Evolutionary conservation across 2,888 invertebrate genomes (phyloP).

Genomic region (Chloromyia formosa): DNA sequence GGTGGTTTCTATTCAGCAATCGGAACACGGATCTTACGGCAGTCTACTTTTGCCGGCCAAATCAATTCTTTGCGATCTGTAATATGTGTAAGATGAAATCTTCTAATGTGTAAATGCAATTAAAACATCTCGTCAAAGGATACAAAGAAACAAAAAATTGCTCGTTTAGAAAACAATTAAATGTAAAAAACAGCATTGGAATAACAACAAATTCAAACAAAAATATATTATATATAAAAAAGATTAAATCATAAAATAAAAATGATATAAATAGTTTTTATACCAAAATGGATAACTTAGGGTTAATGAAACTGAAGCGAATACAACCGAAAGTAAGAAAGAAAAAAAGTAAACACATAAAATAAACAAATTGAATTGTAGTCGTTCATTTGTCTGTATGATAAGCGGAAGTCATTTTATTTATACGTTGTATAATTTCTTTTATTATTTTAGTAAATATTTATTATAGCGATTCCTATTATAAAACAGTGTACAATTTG

Average conservation of each 20-base stretch:
- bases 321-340: constrained; percentile 17
- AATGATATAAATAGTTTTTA: constrained; percentile 44
- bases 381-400: constrained; percentile 38
- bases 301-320: constrained; percentile 9
- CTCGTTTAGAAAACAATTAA: constrained; percentile 20
- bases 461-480: constrained; percentile 38
- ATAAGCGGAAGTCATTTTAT: constrained; percentile 42
- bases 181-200: constrained; percentile 19
- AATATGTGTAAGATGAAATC: constrained; percentile 20
- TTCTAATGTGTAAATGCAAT: constrained; percentile 29
- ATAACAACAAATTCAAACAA: constrained; percentile 7
- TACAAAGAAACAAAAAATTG: constrained; percentile 1
- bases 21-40: too few species aligned
- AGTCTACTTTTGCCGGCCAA: too few species aligned
- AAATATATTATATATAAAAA: constrained; percentile 19
- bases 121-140: constrained; percentile 14
- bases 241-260: constrained; percentile 32
- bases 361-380: constrained; percentile 13
- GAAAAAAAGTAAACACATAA: constrained; percentile 5
- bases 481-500: constrained; percentile 29
- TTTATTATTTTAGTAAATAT: constrained; percentile 36
- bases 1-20: too few species aligned
- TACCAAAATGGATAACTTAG: constrained; percentile 42
- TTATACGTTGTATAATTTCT: constrained; percentile 42
- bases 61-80: too few species aligned